Evolutionary conservation across 2,797 vertebrate species (phyloP).

Genomic region (Macrochelys suwanniensis): DNA sequence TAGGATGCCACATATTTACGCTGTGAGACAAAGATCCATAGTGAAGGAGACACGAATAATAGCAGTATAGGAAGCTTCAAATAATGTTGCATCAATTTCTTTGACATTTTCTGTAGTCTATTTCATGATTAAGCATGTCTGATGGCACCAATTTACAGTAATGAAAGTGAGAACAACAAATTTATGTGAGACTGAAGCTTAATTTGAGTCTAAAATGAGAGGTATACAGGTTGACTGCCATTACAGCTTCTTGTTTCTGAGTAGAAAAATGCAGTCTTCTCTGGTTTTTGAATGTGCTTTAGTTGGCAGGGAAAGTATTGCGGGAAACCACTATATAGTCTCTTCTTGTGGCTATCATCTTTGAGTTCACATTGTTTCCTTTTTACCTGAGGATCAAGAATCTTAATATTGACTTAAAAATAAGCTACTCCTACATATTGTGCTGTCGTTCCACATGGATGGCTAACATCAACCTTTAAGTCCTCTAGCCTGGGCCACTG

Average conservation of each 20-base stretch:
- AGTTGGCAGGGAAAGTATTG: background rate
- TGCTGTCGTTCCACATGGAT: background rate
- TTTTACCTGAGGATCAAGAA: background rate
- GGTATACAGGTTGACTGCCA: background rate
- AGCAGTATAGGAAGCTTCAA: background rate
- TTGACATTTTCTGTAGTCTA: background rate
- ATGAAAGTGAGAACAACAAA: background rate
- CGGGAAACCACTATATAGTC: background rate
- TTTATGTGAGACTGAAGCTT: background rate
- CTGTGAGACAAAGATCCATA: background rate
- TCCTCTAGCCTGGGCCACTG: background rate
- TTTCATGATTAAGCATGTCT: background rate
- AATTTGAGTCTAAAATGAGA: background rate
- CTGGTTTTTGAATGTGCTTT: background rate
- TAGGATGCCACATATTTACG: background rate
- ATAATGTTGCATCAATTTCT: background rate
- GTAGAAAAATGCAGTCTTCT: background rate
- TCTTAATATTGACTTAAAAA: background rate
- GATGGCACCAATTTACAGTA: background rate
- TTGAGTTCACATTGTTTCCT: background rate
- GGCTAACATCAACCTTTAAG: background rate
- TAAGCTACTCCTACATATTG: rapidly evolving
- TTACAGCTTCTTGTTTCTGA: background rate
- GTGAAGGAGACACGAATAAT: rapidly evolving
- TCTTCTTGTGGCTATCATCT: background rate